phyloP scores from a whole-genome alignment of 2,113 vertebrate genomes.

The Aleadryas rufinucha region DNA sequence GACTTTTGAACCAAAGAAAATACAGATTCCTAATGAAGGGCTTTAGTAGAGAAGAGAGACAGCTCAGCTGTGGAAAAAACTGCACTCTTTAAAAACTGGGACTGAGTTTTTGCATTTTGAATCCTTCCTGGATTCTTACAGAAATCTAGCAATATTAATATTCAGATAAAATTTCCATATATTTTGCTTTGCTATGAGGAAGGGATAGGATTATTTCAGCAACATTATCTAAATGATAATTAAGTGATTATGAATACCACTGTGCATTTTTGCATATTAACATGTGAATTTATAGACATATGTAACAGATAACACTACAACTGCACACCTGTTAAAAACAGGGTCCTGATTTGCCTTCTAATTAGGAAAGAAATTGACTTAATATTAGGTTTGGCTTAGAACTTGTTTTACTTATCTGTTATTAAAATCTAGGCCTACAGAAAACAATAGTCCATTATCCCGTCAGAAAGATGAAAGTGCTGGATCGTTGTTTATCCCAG shows the following conservation, averaged over 20 bases:
- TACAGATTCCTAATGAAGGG: neutral
- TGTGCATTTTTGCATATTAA: neutral
- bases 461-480: neutral
- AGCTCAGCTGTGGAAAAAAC: neutral
- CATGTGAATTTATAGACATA: neutral
- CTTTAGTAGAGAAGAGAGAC: neutral
- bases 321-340: neutral
- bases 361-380: neutral
- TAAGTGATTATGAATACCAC: neutral
- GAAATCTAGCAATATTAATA: neutral
- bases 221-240: neutral
- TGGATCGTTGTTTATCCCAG: neutral
- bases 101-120: neutral
- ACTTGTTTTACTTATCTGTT: neutral
- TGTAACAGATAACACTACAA: neutral
- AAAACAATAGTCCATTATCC: neutral
- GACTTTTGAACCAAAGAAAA: neutral
- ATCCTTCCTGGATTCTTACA: neutral
- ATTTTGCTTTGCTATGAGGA: neutral
- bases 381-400: neutral
- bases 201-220: neutral
- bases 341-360: neutral
- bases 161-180: neutral
- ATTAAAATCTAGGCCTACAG: neutral
- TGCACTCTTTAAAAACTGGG: rapidly evolving